Evolutionary conservation across 2,888 invertebrate genomes (phyloP).

Genomic region (Acanthosepion lycidas): DNA sequence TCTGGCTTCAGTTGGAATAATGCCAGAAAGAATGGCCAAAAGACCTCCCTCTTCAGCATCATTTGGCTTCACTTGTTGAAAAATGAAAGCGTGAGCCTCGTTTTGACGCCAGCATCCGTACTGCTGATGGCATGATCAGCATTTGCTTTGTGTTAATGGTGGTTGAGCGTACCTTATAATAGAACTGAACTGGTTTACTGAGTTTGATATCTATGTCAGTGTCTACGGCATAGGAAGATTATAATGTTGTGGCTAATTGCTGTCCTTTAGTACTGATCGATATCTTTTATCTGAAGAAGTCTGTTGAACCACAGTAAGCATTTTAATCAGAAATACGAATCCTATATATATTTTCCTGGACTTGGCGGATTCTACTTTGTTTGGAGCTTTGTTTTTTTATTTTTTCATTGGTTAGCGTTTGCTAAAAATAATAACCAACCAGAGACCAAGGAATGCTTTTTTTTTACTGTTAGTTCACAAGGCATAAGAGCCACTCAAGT

Average conservation of each 20-base stretch:
- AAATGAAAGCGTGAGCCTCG: neutral
- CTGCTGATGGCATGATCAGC: neutral
- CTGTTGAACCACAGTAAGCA: neutral
- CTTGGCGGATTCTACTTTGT: no score
- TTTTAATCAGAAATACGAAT: no score
- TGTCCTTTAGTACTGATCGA: neutral
- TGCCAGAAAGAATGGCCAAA: neutral
- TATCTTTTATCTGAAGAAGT: neutral
- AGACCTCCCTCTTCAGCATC: no score
- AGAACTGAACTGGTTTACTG: neutral
- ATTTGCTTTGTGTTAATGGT: neutral
- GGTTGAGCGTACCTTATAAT: neutral
- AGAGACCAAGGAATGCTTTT: no score
- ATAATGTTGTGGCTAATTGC: neutral
- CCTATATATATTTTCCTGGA: no score
- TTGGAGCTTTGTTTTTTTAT: no score
- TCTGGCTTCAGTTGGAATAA: neutral
- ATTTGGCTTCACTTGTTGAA: conserved; percentile 23
- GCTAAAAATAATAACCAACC: no score
- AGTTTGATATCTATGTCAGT: neutral
- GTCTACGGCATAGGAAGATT: neutral
- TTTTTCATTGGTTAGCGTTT: no score
- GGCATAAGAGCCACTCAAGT: no score
- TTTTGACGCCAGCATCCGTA: neutral
- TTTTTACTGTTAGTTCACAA: no score